A percentile compares a stretch with the other conserved stretches of the same genome.
Conservation (phyloP, 1,140 invertebrate species). For the Holcopasites calliopsidis region DNA sequence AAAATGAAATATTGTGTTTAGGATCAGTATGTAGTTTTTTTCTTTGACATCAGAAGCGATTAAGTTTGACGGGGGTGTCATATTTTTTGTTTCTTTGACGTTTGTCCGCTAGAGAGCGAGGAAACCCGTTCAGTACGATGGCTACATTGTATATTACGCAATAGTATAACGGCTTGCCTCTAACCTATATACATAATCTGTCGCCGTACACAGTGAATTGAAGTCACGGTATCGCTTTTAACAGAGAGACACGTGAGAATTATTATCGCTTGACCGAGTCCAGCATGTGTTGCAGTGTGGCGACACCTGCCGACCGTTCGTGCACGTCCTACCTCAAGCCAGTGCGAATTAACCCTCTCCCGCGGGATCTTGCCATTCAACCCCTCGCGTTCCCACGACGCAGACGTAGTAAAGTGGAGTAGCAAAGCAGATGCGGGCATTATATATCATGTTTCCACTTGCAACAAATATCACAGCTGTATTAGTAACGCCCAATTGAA, state of each 20-base stretch:
- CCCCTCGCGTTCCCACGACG: conserved; percentile 3
- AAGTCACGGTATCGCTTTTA: conserved; percentile 58
- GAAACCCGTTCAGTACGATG: not conserved
- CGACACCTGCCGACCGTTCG: conserved; percentile 66
- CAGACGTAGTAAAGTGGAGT: not conserved
- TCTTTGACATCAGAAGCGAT: too few relatives aligned
- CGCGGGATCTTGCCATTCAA: conserved; percentile 36
- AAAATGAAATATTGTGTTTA: too few relatives aligned
- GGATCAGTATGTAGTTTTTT: too few relatives aligned
- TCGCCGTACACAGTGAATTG: conserved; percentile 37
- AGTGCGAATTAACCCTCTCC: conserved; percentile 58
- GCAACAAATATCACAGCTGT: not conserved
- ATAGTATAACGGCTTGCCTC: conserved; percentile 54
- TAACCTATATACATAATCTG: conserved; percentile 55
- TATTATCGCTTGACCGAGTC: conserved; percentile 60
- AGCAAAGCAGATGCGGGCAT: too few relatives aligned
- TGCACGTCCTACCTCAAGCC: conserved; percentile 63
- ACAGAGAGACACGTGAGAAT: conserved; percentile 63
- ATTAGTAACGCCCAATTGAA: not conserved
- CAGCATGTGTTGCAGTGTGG: conserved; percentile 58
- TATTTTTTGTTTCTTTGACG: conserved; percentile 2
- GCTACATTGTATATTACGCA: conserved; percentile 46
- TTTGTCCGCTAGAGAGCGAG: not conserved
- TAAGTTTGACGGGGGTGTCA: too few relatives aligned
- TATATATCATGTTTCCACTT: not conserved